phyloP scores from a whole-genome alignment of 1,140 invertebrate species.

The Eulimnadia texana region DNA sequence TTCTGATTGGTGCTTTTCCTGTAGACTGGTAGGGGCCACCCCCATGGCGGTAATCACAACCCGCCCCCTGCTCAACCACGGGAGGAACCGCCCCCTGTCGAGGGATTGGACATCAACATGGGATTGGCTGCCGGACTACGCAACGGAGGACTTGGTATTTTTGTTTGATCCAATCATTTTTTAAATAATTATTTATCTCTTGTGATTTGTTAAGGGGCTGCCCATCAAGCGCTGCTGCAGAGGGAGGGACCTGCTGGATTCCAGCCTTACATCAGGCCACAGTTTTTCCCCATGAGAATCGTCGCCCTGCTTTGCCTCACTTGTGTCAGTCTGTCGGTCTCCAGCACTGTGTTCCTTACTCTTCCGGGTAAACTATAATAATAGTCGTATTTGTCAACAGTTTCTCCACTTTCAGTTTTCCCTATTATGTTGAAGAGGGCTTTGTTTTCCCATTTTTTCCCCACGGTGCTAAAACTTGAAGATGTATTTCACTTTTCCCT shows the following conservation, averaged over 20 bases:
- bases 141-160: conserved; percentile 29
- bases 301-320: conserved; percentile 60
- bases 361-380: conserved; percentile 45
- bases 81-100: not conserved
- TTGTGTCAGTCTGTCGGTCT: conserved; percentile 66
- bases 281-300: conserved; percentile 57
- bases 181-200: not conserved
- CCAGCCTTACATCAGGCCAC: conserved; percentile 74
- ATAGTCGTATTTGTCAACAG: conserved; percentile 7
- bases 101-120: not conserved
- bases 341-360: conserved; percentile 66
- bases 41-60: not conserved
- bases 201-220: conserved; percentile 62
- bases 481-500: too few species aligned
- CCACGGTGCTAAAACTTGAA: too few species aligned
- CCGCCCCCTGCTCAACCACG: too few species aligned
- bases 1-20: conserved; percentile 18
- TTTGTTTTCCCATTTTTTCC: too few species aligned
- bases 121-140: conserved; percentile 14
- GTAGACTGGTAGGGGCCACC: conserved; percentile 9
- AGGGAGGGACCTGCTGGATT: conserved; percentile 61
- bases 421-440: too few species aligned
- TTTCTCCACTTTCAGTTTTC: too few species aligned
- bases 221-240: conserved; percentile 63
- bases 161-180: too few species aligned